Evolutionary conservation across 1,140 invertebrate genomes (phyloP), one percentile per base, ranked within the genome.

Genomic region (Leptonema lineaticorne): DNA sequence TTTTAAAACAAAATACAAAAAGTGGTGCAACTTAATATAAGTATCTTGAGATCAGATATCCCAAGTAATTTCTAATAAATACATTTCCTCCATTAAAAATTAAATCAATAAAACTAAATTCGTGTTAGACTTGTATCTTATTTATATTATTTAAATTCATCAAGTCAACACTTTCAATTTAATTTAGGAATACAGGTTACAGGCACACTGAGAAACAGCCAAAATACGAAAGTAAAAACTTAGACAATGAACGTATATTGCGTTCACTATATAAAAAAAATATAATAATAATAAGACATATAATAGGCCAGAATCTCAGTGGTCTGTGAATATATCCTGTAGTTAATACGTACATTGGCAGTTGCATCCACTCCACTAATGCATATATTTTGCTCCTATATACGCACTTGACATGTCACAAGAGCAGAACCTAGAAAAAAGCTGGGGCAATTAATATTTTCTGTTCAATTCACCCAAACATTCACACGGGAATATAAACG

Each of bases 401-500:
- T 74, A 74, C 70, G 68, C 70, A 73, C 56, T 68, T 66, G 53
- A 60, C 67, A 66, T 50, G 57, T 73, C 63, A 69, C 73, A 70
- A 73, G 62, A 74, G 73, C 67, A 65, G 73, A 67, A 75, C 75
- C 75, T 76, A 76, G 74, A 76, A 76, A 76, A 74, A 74, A 76
- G 74, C 82, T 82, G 81, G 81, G 81, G 81, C 79, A 77, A 82
- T 83, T 83, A 83, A 81, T 83, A 78, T 80, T 81, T 81, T 80
- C 76, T 79, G 74, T 75, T 76, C 76, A 75, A 68, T 76, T 75
- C 79, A 79, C 75, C 75, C 79, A 74, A 74, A 75, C 78, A 77
- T 75, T 77, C 78, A 74, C 57, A 67, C 69, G 69, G 70, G 71
- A 74, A 74, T 73, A 71, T 70, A 28, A 29, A 14, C 18, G 24